Percentiles rank a stretch among this genome's conserved stretches.
These are phyloP conservation scores for Hyaena hyaena DNA, from an alignment of 2,113 vertebrate genomes.

Conservation along the genomic window DNA sequence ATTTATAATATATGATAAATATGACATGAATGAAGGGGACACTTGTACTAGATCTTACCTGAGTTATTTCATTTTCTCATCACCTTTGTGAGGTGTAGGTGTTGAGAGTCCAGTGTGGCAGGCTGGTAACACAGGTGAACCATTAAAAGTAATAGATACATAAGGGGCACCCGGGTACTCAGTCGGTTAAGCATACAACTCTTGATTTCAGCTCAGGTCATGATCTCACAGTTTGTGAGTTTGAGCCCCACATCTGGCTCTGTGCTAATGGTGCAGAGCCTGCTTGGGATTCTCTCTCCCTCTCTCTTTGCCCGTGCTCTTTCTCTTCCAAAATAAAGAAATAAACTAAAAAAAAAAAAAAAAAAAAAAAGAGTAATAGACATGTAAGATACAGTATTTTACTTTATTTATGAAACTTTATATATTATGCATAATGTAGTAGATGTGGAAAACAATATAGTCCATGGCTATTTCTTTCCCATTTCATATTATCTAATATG, in stretches of 20 bases:
- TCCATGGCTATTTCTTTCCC: constrained; percentile 18
- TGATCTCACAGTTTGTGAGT: too few species aligned
- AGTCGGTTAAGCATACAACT: too few species aligned
- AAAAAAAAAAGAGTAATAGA: neutral
- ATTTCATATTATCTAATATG: neutral
- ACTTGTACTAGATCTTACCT: neutral
- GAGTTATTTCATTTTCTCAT: constrained; percentile 3
- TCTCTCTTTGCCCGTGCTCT: too few species aligned
- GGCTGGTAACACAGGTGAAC: neutral
- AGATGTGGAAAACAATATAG: neutral
- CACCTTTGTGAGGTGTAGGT: neutral
- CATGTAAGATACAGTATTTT: neutral
- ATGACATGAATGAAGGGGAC: neutral
- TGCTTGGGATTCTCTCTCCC: too few species aligned
- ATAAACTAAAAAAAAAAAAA: too few species aligned
- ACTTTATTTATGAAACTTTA: constrained; percentile 11
- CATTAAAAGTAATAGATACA: neutral
- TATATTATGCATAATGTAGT: neutral
- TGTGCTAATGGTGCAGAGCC: too few species aligned
- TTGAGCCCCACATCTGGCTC: too few species aligned
- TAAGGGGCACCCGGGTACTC: neutral
- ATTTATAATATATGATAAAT: constrained; percentile 21
- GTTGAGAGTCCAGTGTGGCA: neutral
- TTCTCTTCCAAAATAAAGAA: too few species aligned
- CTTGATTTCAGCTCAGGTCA: too few species aligned